A percentile compares a stretch with the other conserved stretches of the same genome.
phyloP scores from a whole-genome alignment of 23 tunicate species.

The Styela plicata region DNA sequence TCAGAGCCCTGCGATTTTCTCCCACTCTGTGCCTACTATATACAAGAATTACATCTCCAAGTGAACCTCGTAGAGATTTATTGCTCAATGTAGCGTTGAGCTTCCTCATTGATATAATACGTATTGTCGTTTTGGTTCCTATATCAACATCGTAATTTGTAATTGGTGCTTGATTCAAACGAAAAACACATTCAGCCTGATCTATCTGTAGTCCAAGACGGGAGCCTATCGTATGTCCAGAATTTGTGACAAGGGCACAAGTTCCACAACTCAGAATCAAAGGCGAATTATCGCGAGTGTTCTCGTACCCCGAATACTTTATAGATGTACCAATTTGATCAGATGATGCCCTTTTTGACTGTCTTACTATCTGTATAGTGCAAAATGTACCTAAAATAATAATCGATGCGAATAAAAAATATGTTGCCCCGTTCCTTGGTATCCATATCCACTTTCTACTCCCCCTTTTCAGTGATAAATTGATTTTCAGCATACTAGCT shows the following conservation, averaged over 20 bases:
- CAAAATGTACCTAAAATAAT: background rate
- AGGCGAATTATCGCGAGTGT: background rate
- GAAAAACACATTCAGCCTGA: conserved; percentile 39
- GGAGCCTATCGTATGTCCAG: conserved; percentile 12
- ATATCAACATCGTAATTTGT: conserved; percentile 38
- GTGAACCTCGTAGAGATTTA: background rate
- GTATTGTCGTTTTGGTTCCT: conserved; percentile 53
- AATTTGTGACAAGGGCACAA: conserved; percentile 20
- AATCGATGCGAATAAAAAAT: background rate
- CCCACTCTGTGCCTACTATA: background rate
- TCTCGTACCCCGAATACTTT: background rate
- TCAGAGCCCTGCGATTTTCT: background rate
- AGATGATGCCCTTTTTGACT: background rate
- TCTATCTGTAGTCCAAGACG: conserved; percentile 23
- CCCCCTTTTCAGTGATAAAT: no score
- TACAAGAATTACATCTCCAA: background rate
- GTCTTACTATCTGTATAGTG: background rate
- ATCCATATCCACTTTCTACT: no score
- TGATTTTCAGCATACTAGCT: no score
- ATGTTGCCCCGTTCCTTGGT: no score
- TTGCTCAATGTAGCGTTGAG: background rate
- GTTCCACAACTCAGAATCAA: background rate
- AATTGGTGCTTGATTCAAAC: conserved; percentile 38
- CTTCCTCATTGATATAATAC: background rate
- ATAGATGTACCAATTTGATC: background rate